These are phyloP conservation scores for Psittacula derbiana DNA, from an alignment of 2,797 vertebrate genomes.

Conservation along the genomic window DNA sequence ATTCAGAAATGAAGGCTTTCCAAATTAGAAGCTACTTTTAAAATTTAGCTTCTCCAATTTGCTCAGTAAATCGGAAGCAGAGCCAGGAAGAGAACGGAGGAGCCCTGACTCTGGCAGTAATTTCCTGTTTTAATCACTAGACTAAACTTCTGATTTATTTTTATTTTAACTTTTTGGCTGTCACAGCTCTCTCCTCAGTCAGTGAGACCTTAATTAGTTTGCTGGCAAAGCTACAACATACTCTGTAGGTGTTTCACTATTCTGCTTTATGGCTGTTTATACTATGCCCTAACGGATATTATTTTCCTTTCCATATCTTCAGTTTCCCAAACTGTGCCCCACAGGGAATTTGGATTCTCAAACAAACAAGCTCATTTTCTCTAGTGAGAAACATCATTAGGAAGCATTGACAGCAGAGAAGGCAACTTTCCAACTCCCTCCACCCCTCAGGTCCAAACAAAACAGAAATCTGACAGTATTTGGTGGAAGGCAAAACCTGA, in stretches of 20 bases:
- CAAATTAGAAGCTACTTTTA: background rate
- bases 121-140: slow-evolving; percentile 43
- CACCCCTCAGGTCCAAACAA: slow-evolving; percentile 16
- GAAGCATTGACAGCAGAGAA: slow-evolving; percentile 21
- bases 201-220: slow-evolving; percentile 33
- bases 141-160: slow-evolving; percentile 50
- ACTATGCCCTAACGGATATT: background rate
- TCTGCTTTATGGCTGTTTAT: slow-evolving; percentile 35
- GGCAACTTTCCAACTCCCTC: slow-evolving; percentile 13
- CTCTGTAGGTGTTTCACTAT: slow-evolving; percentile 36
- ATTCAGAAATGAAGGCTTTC: background rate
- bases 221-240: background rate
- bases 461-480: slow-evolving; percentile 2
- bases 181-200: background rate
- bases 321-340: slow-evolving; percentile 19
- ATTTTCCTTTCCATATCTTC: slow-evolving; percentile 31
- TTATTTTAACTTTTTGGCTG: slow-evolving; percentile 30
- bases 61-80: background rate
- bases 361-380: slow-evolving; percentile 48
- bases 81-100: background rate
- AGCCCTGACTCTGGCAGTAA: background rate
- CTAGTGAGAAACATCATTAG: slow-evolving; percentile 18
- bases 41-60: background rate
- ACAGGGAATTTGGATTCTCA: slow-evolving; percentile 11
- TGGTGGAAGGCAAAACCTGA: background rate